Percentiles rank a stretch among this genome's conserved stretches.
These are phyloP conservation scores for Penaeus japonicus DNA, from an alignment of 1,140 invertebrate genomes.

Conservation along the genomic window DNA sequence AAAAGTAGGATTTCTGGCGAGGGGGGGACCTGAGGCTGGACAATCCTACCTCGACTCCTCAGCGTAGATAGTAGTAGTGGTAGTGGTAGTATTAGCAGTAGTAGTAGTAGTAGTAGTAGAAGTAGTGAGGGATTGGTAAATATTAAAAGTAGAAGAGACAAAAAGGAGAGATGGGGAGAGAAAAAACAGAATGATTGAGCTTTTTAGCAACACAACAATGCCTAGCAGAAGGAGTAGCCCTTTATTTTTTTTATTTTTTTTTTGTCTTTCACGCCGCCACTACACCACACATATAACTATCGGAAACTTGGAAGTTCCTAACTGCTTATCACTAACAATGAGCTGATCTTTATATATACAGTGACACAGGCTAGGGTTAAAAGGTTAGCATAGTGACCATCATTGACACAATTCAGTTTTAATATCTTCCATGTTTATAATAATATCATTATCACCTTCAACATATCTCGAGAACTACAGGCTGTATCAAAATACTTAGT, in stretches of 20 bases:
- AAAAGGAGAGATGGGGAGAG: not conserved
- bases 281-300: conserved; percentile 30
- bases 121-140: not conserved
- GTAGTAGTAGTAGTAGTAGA: no score
- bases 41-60: conserved; percentile 26
- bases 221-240: conserved; percentile 19
- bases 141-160: not conserved
- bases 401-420: not conserved
- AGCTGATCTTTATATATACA: conserved; percentile 28
- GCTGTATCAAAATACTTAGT: conserved; percentile 35
- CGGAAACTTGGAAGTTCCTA: not conserved
- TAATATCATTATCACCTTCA: not conserved
- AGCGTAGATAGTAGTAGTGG: not conserved
- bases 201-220: conserved; percentile 40
- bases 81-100: no score
- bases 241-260: conserved; percentile 16
- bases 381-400: conserved; percentile 7
- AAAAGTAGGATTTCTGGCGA: not conserved
- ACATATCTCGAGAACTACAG: conserved; percentile 25
- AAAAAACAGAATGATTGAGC: conserved; percentile 24
- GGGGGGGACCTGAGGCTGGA: conserved; percentile 17
- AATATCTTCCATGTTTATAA: not conserved
- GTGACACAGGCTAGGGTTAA: conserved; percentile 18
- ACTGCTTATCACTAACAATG: conserved; percentile 32
- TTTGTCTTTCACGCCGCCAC: conserved; percentile 34